Percentiles rank a stretch among this genome's conserved stretches.
Evolutionary conservation across 2,797 vertebrate species (phyloP).

Genomic region (Melanotaenia pygmaea): DNA sequence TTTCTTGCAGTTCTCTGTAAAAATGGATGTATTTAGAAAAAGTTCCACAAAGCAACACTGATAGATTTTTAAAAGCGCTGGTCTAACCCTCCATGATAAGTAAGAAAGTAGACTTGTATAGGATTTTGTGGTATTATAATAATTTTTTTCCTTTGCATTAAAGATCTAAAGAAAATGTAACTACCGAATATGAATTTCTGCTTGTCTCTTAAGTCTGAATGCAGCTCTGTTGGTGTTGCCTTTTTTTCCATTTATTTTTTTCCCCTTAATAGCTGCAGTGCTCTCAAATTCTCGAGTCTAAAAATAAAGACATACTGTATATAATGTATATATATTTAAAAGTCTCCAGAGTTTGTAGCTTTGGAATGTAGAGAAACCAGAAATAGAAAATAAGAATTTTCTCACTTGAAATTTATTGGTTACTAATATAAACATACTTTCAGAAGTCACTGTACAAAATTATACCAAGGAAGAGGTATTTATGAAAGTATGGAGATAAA

Average conservation of each 20-base stretch:
- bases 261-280: no score
- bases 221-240: background rate
- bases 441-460: conserved; percentile 1
- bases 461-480: background rate
- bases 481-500: background rate
- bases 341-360: background rate
- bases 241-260: background rate
- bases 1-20: background rate
- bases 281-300: no score
- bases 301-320: no score
- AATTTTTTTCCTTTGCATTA: background rate
- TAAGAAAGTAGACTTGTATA: background rate
- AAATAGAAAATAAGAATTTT: background rate
- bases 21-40: background rate
- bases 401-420: background rate
- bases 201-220: background rate
- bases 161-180: conserved; percentile 10
- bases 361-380: background rate
- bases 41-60: no score
- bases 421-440: conserved; percentile 11
- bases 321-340: background rate
- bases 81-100: background rate
- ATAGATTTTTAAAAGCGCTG: background rate
- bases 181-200: background rate
- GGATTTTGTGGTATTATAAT: background rate